Conservation (phyloP, 2,113 vertebrate species). For the Cynoglossus semilaevis region DNA sequence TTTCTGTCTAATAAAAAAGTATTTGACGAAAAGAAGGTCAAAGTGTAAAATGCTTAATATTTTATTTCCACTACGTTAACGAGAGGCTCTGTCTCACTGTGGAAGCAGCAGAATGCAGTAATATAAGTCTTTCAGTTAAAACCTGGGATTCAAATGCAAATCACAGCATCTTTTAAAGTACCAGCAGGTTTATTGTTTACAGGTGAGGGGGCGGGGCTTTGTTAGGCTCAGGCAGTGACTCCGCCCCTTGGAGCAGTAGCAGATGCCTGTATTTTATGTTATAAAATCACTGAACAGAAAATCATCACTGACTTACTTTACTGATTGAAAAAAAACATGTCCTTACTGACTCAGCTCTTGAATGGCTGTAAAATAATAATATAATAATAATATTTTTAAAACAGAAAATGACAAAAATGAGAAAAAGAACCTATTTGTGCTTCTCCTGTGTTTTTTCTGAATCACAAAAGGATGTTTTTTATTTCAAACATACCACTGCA, state of each 20-base stretch:
- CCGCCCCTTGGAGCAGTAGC: neutral
- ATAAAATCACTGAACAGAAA: neutral
- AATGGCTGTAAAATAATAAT: too few relatives aligned
- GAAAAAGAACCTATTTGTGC: too few relatives aligned
- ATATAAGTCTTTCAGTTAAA: neutral
- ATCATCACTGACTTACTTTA: too few relatives aligned
- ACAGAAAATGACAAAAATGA: too few relatives aligned
- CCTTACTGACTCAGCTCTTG: too few relatives aligned
- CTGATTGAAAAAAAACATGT: too few relatives aligned
- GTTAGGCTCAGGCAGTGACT: neutral
- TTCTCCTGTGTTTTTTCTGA: too few relatives aligned
- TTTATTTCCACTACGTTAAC: conserved; percentile 1
- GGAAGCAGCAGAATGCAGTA: neutral
- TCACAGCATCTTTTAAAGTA: neutral
- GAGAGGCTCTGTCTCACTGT: too few relatives aligned
- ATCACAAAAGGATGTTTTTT: too few relatives aligned
- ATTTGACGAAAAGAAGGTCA: neutral
- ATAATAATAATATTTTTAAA: too few relatives aligned
- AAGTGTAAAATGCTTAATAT: neutral
- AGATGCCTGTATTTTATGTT: neutral
- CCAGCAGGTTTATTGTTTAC: neutral
- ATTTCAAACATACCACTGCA: too few relatives aligned
- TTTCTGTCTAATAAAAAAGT: neutral
- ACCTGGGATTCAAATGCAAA: neutral
- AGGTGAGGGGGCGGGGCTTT: neutral